These are phyloP conservation scores for Menura novaehollandiae DNA, from an alignment of 2,113 vertebrate species.

Conservation along the genomic window DNA sequence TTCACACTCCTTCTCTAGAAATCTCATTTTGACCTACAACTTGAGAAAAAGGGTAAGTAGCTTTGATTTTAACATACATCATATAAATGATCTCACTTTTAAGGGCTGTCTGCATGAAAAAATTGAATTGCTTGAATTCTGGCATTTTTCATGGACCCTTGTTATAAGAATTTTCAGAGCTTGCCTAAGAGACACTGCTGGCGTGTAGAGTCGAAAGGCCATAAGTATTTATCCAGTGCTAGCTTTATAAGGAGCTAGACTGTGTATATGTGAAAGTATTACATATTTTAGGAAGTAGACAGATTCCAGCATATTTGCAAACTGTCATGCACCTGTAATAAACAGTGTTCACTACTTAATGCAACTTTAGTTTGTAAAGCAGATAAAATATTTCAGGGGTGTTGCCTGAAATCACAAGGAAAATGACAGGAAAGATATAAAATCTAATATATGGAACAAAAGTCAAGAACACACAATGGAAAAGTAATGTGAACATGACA, in stretches of 20 bases:
- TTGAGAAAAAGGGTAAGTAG: constrained; percentile 89
- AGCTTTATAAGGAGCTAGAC: not conserved
- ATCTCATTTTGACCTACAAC: constrained; percentile 95
- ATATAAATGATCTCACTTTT: not conserved
- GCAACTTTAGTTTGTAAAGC: not conserved
- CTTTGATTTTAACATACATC: not conserved
- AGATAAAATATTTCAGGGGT: not conserved
- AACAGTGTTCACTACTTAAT: not conserved
- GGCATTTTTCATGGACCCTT: not conserved
- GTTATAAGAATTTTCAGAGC: not conserved
- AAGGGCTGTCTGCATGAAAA: not conserved
- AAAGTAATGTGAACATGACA: not conserved
- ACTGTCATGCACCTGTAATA: not conserved
- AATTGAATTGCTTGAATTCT: not conserved
- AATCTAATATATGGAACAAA: not conserved
- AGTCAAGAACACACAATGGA: not conserved
- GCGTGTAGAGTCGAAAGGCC: not conserved
- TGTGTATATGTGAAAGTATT: not conserved
- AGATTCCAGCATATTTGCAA: not conserved
- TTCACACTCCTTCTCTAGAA: constrained; percentile 92
- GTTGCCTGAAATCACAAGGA: not conserved
- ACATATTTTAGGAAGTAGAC: not conserved
- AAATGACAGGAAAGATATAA: not conserved
- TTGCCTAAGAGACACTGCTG: not conserved
- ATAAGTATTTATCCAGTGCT: not conserved